Conservation (phyloP, 37 sponge, comb jelly and placozoan species). For the Hexactinellida sp. region DNA sequence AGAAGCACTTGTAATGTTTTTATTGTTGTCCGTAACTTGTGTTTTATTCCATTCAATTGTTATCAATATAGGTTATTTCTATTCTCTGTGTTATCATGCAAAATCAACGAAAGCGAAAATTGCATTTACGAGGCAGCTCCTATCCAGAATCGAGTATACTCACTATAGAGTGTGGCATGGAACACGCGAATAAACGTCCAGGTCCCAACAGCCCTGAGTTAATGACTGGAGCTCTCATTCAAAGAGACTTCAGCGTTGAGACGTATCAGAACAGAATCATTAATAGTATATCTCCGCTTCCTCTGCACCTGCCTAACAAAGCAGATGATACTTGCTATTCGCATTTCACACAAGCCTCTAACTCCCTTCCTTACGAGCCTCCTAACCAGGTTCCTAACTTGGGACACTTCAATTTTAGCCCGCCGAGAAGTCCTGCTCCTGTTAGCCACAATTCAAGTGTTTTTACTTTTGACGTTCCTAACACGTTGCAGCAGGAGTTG, state of each 20-base stretch:
- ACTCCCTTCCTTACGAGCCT: neutral
- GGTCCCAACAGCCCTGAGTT: neutral
- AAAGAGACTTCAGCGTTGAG: neutral
- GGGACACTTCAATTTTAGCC: neutral
- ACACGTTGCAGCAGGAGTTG: neutral
- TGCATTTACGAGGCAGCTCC: neutral
- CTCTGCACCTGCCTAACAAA: neutral
- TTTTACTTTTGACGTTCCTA: neutral
- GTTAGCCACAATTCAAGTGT: neutral
- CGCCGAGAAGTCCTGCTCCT: neutral
- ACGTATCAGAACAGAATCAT: neutral
- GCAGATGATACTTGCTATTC: neutral
- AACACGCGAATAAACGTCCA: neutral
- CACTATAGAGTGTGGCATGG: neutral
- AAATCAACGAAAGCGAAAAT: neutral
- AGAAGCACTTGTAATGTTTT: too few species aligned
- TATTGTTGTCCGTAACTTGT: too few species aligned
- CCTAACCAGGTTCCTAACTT: neutral
- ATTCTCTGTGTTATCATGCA: neutral
- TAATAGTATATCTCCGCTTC: neutral
- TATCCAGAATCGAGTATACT: neutral
- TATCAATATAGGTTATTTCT: neutral
- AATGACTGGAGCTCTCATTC: neutral
- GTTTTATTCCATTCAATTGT: too few species aligned
- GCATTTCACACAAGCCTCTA: neutral